These are phyloP conservation scores for Cardinalis cardinalis DNA, from an alignment of 2,113 vertebrate genomes.

Conservation along the genomic window DNA sequence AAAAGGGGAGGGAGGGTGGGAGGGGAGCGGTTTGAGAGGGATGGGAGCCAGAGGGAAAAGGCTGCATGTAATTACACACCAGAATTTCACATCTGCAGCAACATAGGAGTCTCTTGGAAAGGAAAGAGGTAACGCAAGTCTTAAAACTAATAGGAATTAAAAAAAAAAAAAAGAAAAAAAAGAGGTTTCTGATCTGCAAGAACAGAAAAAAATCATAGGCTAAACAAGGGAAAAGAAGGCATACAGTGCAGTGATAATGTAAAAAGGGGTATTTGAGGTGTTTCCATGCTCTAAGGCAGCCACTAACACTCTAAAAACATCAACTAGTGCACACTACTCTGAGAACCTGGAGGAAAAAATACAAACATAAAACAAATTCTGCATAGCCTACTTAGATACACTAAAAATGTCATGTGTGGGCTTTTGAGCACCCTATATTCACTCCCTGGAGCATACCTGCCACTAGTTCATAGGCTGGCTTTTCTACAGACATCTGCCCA, in stretches of 20 bases:
- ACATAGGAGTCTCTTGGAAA: neutral
- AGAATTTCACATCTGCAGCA: neutral
- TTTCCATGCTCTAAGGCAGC: neutral
- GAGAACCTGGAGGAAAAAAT: neutral
- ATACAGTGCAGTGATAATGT: neutral
- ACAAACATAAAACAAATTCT: neutral
- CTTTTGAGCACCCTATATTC: neutral
- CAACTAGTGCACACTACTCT: neutral
- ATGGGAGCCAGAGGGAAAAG: neutral
- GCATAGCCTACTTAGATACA: neutral
- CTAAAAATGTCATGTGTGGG: neutral
- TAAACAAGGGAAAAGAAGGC: neutral
- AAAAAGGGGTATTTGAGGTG: neutral
- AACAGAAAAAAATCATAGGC: neutral
- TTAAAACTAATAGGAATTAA: neutral
- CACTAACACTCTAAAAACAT: neutral
- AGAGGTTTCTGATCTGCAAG: neutral
- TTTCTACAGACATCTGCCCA: neutral
- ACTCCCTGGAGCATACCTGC: neutral
- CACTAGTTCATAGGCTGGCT: neutral
- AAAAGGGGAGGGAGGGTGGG: neutral
- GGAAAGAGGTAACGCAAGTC: neutral
- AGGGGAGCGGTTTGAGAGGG: neutral
- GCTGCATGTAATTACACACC: neutral
- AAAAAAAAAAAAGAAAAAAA: no score